Evolutionary conservation across 2,888 invertebrate species (phyloP).

Genomic region (Auanema freiburgensis): DNA sequence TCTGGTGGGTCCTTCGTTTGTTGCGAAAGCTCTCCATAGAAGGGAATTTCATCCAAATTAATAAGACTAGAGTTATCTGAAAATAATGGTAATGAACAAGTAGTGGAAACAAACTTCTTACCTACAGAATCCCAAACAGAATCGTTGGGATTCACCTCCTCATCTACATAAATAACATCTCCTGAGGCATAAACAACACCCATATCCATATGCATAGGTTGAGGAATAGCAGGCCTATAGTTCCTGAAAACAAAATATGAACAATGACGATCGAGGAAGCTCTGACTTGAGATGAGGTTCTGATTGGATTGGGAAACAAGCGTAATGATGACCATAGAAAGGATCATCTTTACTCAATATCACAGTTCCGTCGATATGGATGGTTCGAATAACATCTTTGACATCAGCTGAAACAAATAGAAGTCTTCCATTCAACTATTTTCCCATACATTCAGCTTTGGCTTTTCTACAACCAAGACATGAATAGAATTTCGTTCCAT

Average conservation of each 20-base stretch:
- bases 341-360: conserved; percentile 40
- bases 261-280: background rate
- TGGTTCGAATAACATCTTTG: conserved; percentile 43
- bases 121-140: conserved; percentile 23
- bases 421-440: background rate
- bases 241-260: background rate
- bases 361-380: conserved; percentile 34
- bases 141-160: conserved; percentile 23
- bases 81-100: background rate
- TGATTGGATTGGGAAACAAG: conserved; percentile 26
- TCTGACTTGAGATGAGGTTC: conserved; percentile 10
- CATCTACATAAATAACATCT: conserved; percentile 33
- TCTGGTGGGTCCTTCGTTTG: background rate
- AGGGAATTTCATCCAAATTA: conserved; percentile 13
- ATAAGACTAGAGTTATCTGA: conserved; percentile 1
- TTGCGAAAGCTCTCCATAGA: conserved; percentile 13
- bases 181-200: conserved; percentile 14
- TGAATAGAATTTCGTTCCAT: conserved; percentile 39
- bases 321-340: conserved; percentile 43
- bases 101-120: background rate
- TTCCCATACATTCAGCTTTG: conserved; percentile 30
- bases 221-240: conserved; percentile 15
- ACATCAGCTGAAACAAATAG: conserved; percentile 24
- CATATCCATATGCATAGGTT: conserved; percentile 23
- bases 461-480: conserved; percentile 44